Conservation (phyloP, 1,140 invertebrate genomes). For the Drosophila tristis region DNA sequence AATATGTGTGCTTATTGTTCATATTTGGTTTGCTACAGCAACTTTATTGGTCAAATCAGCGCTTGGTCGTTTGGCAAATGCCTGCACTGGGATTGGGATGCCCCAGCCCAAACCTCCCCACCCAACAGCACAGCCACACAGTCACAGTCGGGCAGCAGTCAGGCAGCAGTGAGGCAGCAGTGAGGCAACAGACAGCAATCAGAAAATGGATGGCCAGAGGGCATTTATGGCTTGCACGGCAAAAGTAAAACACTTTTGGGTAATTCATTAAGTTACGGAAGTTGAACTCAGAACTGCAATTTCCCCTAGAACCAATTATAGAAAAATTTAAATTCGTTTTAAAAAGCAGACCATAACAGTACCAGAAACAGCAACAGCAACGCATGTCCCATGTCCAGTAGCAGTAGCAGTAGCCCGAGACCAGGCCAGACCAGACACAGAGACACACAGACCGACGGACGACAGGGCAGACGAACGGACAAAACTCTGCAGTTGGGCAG, state of each 20-base stretch:
- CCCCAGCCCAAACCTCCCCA: neutral
- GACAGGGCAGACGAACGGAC: neutral
- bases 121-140: slow-evolving; percentile 3
- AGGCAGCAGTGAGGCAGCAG: neutral
- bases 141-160: neutral
- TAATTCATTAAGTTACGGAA: slow-evolving; percentile 85
- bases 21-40: neutral
- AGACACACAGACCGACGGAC: too few relatives aligned
- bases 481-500: too few relatives aligned
- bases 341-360: slow-evolving; percentile 65
- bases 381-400: slow-evolving; percentile 59
- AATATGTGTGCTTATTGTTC: neutral
- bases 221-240: slow-evolving; percentile 64
- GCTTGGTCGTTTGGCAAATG: slow-evolving; percentile 1
- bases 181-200: neutral
- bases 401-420: slow-evolving; percentile 11
- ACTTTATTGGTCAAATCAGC: slow-evolving; percentile 25
- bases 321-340: slow-evolving; percentile 84
- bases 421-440: too few relatives aligned
- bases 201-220: slow-evolving; percentile 57
- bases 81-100: neutral
- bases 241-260: slow-evolving; percentile 81
- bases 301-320: slow-evolving; percentile 84
- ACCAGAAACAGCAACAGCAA: slow-evolving; percentile 2
- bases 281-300: slow-evolving; percentile 85